Evolutionary conservation across 2,888 invertebrate species (phyloP).

Genomic region (Spialia ferax): DNA sequence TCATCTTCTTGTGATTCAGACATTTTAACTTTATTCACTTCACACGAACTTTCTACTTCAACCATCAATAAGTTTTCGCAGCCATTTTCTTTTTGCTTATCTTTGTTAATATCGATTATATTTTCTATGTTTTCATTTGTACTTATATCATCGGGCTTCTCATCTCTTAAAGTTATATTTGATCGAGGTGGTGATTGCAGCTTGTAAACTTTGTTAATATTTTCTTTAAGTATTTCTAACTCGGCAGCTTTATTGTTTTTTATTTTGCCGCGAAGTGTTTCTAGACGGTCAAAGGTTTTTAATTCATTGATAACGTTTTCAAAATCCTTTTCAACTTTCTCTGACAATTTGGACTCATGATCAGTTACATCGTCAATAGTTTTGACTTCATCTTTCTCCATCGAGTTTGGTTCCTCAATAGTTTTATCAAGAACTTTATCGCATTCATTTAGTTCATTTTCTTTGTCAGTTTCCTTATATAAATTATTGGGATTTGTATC

Average conservation of each 20-base stretch:
- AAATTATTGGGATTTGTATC: neutral
- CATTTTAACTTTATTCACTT: conserved; percentile 52
- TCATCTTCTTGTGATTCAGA: conserved; percentile 50
- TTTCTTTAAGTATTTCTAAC: conserved; percentile 60
- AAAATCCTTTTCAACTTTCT: neutral
- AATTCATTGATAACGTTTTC: neutral
- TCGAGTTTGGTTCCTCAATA: neutral
- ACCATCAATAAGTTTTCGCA: conserved; percentile 56
- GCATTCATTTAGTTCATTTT: neutral
- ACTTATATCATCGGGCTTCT: conserved; percentile 42
- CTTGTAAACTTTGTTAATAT: conserved; percentile 61
- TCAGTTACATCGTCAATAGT: neutral
- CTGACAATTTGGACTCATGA: neutral
- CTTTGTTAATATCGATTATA: conserved; percentile 33
- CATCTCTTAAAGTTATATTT: neutral
- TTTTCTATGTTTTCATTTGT: conserved; percentile 37
- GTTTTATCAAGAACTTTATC: neutral
- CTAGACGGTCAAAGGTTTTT: conserved; percentile 22
- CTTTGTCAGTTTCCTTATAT: neutral
- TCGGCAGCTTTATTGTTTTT: conserved; percentile 50
- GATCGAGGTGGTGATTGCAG: conserved; percentile 31
- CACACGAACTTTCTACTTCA: conserved; percentile 60
- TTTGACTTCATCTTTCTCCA: neutral
- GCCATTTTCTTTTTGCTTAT: conserved; percentile 11
- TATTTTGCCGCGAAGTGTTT: conserved; percentile 8